Conservation (phyloP, 2,888 invertebrate genomes). For the Xanthia togata region DNA sequence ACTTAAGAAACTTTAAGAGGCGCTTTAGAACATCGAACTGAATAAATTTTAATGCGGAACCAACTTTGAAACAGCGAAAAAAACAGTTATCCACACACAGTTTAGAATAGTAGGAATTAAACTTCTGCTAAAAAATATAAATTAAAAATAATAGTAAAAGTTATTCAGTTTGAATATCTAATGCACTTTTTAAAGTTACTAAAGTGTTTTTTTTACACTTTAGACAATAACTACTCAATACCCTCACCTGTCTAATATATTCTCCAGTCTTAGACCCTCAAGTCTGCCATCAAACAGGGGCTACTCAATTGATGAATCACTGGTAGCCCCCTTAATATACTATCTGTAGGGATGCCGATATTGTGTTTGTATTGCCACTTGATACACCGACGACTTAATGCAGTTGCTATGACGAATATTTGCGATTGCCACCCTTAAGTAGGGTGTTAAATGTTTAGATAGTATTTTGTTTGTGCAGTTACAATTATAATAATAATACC, state of each 20-base stretch:
- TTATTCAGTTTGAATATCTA: no score
- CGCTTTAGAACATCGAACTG: no score
- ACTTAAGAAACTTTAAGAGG: no score
- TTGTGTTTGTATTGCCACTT: conserved; percentile 74
- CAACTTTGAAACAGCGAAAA: no score
- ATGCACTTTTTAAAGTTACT: no score
- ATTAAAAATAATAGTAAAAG: no score
- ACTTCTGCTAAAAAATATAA: no score
- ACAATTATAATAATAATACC: not conserved
- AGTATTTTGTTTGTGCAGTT: conserved; percentile 27
- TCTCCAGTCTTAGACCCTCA: conserved; percentile 62
- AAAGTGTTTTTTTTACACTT: no score
- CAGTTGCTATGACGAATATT: conserved; percentile 70
- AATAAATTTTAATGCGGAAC: no score
- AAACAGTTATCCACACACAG: no score
- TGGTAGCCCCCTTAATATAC: conserved; percentile 62
- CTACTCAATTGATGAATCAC: conserved; percentile 78
- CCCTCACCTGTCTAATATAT: conserved; percentile 49
- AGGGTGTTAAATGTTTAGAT: conserved; percentile 34
- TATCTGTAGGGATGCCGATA: conserved; percentile 51
- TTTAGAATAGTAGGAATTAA: no score
- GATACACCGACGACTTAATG: conserved; percentile 74
- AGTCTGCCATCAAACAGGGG: conserved; percentile 70
- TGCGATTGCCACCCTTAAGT: conserved; percentile 46
- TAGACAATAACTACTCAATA: conserved; percentile 1